Percentiles rank a stretch among this genome's conserved stretches.
Evolutionary conservation across 2,113 vertebrate species (phyloP).

Genomic region (Bettongia penicillata): DNA sequence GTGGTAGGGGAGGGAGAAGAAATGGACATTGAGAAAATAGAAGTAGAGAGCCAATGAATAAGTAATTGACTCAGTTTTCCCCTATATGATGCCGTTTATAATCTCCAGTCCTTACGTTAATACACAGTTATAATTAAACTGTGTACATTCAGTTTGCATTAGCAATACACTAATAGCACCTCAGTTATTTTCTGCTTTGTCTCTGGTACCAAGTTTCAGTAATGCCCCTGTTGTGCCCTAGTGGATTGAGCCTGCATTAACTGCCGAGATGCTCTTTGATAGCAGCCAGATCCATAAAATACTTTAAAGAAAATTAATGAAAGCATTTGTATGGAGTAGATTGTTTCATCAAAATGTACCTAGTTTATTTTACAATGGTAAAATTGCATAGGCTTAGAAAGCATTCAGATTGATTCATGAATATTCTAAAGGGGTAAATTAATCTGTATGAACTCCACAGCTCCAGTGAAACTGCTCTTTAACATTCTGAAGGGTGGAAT

Average conservation of each 20-base stretch:
- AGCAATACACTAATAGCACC: conserved; percentile 66
- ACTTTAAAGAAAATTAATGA: conserved; percentile 67
- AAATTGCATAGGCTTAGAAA: conserved; percentile 74
- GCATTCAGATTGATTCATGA: conserved; percentile 82
- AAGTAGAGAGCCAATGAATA: conserved; percentile 79
- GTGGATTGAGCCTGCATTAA: conserved; percentile 53
- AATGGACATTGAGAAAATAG: conserved; percentile 79
- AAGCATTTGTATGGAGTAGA: conserved; percentile 59
- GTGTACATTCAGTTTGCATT: conserved; percentile 76
- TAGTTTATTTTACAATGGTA: conserved; percentile 74
- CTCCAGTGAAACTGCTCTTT: conserved; percentile 77
- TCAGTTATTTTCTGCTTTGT: conserved; percentile 70
- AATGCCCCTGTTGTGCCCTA: conserved; percentile 62
- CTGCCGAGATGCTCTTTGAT: conserved; percentile 57
- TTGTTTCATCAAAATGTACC: conserved; percentile 71
- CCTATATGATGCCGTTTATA: conserved; percentile 74
- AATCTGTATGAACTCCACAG: conserved; percentile 77
- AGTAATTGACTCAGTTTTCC: conserved; percentile 76
- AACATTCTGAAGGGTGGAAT: conserved; percentile 78
- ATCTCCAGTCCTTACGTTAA: conserved; percentile 73
- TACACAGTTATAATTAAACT: conserved; percentile 79
- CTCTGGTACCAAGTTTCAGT: conserved; percentile 62
- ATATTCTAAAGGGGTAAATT: conserved; percentile 80
- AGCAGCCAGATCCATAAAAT: conserved; percentile 64
- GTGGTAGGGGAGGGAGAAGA: conserved; percentile 63